Evolutionary conservation across 2,797 vertebrate species (phyloP), one percentile per base, ranked within the genome.

Genomic region (Leptodactylus fallax): DNA sequence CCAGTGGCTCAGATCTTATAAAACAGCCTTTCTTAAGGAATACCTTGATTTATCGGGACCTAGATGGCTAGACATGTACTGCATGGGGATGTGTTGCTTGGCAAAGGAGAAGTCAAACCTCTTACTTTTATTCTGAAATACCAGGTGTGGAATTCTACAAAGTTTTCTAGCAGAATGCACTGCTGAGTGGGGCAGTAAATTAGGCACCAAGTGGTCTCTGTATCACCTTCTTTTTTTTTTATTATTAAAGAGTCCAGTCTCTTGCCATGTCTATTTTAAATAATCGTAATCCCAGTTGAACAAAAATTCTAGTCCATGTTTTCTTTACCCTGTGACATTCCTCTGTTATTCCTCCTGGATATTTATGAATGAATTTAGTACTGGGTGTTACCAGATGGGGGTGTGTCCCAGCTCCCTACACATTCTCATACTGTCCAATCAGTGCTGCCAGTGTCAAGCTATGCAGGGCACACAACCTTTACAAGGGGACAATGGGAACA

Each of bases 1-100:
- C 81, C 81, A 69, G 16, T 63, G 88, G 2, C 81, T 72, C 58
- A 1, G 14, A 81, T 56, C 91, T 93, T 90, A 92, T 56, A 93
- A 90, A 95, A 95, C 89, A 88, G 92, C 91, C 90, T 92, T 90
- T 88, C 89, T 11, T 45, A 2, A 27, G 65, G 83, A 90, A 90
- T 87, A 90, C 87, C 90, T 89, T 90, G 53, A 67, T 51, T 55
- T 56, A 79, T 79, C 77, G 8, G 55, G 14, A 58, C 27, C 55
- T 58, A 58, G 53, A 77, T 25, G 77, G 77, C 14, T 53, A 79
- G 21, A 58, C 77, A 27, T 58, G 77, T 27, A 17, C 53, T 27
- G 47, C 49, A 53, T 25, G 51, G 80, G n/a, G 63, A 65, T 25
- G 80, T 51, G 61, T 69, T 82, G 13, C 47, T 82, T 67, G 60